Conservation (phyloP, 2,113 vertebrate genomes). For the Pogona vitticeps region DNA sequence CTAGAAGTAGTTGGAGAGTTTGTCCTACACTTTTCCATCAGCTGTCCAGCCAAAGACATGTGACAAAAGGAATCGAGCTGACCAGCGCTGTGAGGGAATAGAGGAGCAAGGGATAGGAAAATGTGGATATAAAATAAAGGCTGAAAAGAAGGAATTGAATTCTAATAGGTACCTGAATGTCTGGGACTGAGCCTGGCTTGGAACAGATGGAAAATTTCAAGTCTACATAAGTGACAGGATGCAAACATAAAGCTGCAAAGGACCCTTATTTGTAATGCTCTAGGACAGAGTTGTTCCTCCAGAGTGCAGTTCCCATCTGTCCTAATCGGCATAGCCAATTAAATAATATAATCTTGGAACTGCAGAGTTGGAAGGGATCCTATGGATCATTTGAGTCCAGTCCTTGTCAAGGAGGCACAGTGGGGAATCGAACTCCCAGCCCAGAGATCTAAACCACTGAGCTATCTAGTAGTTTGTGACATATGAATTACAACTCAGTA, state of each 20-base stretch:
- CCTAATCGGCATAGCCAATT: neutral
- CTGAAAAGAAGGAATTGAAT: neutral
- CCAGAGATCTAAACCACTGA: too few species aligned
- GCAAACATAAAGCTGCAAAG: too few species aligned
- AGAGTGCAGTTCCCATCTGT: neutral
- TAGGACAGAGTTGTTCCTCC: neutral
- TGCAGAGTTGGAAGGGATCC: too few species aligned
- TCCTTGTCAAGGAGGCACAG: too few species aligned
- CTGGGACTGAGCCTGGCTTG: too few species aligned
- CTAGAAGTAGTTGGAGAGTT: neutral
- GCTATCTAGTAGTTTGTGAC: too few species aligned
- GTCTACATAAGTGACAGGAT: neutral
- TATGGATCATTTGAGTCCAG: too few species aligned
- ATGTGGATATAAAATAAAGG: neutral
- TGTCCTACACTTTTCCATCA: neutral
- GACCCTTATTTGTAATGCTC: neutral
- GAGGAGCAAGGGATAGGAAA: neutral
- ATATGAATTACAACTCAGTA: too few species aligned
- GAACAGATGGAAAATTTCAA: neutral
- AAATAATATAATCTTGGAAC: too few species aligned
- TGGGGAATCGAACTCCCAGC: too few species aligned
- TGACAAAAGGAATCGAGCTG: neutral
- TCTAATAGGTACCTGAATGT: neutral
- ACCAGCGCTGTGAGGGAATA: neutral
- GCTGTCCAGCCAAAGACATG: neutral